Base-by-base conservation (phyloP, 2,888 invertebrate genomes). In the Exocentrus adspersus region DNA sequence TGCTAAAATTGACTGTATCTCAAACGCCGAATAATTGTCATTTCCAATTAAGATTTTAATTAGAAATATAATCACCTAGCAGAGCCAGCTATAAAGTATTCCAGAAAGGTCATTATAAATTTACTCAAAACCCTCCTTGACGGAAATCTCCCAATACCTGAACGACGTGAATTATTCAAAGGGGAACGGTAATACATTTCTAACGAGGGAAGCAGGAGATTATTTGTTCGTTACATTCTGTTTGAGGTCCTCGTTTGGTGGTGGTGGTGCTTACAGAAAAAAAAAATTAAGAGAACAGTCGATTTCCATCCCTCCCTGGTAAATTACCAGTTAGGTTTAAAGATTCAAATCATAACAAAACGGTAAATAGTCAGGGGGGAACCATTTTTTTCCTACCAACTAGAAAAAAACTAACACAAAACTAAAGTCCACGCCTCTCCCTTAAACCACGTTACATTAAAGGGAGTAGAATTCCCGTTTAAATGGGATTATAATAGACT, bases 261-360 rank as follows among this genome's bases (percentile, higher is more conserved):
- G 56, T n/a, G n/a, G n/a, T n/a, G n/a, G n/a, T n/a, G n/a, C 56
- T 56, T 56, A 57, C 56, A 19, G 46, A 32, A 57, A 46, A 45
- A 46, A 21, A 57, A 45, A 57, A n/a, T n/a, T 30, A 54, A 21
- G 24, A 24, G 45, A 56, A 56, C 56, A 56, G n/a, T 7, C 46
- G 46, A 57, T 57, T 57, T 46, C 56, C 56, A 57, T 57, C 56
- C n/a, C n/a, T n/a, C n/a, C n/a, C n/a, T n/a, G 42, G 45, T 32
- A 57, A 57, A 57, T 57, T 57, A 57, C 46, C 56, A 57, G n/a
- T 57, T 57, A 57, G 46, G 45, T 32, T 57, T 57, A 57, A 57
- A 46, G n/a, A 57, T 57, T 57, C 56, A 57, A 57, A 57, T 57
- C 7, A 45, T 57, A 28, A 30, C 32, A 32, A 51, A 51, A 51